Base-by-base conservation (phyloP, 1,140 invertebrate species). In the Drosophila sp. region DNA sequence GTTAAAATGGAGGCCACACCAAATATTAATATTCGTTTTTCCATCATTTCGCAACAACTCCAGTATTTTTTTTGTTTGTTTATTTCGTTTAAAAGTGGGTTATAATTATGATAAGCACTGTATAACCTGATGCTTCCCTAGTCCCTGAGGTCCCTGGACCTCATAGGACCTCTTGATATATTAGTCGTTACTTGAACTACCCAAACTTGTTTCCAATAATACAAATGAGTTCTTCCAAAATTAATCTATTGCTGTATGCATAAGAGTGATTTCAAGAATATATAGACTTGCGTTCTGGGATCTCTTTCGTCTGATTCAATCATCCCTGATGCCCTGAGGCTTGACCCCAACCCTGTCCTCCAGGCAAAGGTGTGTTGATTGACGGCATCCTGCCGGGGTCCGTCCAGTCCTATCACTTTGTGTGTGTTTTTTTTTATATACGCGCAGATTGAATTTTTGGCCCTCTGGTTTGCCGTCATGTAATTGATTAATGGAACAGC, bases 401-500 rank as follows among this genome's bases (percentile, higher is more conserved):
- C 40, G 11, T 41, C 11, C 44, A 50, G 44, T 27, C 23, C 23
- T 27, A 50, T 50, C 25, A 27, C 23, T 50, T 27, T 8, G 44
- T 50, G 8, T 38, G 35, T 27, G 2, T 50, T 47, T 6, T 23
- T 35, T 47, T 50, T 50, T 1, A 23, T 50, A 25, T 25, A 27
- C 35, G 3, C 23, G 25, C 44, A 50, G 66, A 32, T 17, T 27
- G 56, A 41, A 30, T 72, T 6, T 54, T 35, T 35, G 38, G 38
- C 55, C 4, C 7, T 30, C 10, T 47, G 55, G 10, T 54, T 38
- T 27, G 68, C 30, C 66, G 57, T 70, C 44, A 76, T 74, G 83
- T 87, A 87, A 87, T 87, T 87, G 83, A 87, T 87, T 87, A 87
- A 87, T 87, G 83, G 79, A 70, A 72, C 83, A 65, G 76, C 44